Evolutionary conservation across 2,113 vertebrate genomes (phyloP).

Genomic region (Ramphastos sulfuratus): DNA sequence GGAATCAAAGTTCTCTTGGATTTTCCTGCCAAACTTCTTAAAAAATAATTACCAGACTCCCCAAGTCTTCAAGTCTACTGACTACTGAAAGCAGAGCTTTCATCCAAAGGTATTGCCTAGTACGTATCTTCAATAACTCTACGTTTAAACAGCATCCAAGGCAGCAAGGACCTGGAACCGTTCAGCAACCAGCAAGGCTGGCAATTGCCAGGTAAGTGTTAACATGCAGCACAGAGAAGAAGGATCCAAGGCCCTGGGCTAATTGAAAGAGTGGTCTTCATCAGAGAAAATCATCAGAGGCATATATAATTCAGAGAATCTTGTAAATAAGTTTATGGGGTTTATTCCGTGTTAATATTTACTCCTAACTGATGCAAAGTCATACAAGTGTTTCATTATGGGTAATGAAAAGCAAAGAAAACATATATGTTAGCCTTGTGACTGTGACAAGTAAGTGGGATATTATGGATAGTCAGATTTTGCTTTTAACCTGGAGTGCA

Average conservation of each 20-base stretch:
- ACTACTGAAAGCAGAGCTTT: neutral
- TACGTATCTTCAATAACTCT: neutral
- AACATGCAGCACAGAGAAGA: neutral
- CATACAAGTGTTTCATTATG: neutral
- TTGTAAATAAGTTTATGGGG: neutral
- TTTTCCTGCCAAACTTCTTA: neutral
- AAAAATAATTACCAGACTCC: neutral
- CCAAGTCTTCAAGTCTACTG: neutral
- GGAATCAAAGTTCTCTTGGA: neutral
- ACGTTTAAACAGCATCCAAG: neutral
- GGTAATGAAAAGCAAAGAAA: neutral
- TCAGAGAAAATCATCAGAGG: neutral
- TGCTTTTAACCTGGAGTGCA: neutral
- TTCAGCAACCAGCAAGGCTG: neutral
- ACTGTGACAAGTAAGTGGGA: neutral
- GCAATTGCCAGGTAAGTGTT: neutral
- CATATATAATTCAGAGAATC: neutral
- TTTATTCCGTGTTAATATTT: constrained; percentile 4
- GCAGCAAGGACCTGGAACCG: neutral
- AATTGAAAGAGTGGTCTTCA: neutral
- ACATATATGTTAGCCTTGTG: neutral
- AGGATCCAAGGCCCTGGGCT: neutral
- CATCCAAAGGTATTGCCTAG: neutral
- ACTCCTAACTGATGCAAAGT: neutral
- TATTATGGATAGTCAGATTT: neutral